Evolutionary conservation across 1,140 invertebrate genomes (phyloP).

Genomic region (Triops longicaudatus): DNA sequence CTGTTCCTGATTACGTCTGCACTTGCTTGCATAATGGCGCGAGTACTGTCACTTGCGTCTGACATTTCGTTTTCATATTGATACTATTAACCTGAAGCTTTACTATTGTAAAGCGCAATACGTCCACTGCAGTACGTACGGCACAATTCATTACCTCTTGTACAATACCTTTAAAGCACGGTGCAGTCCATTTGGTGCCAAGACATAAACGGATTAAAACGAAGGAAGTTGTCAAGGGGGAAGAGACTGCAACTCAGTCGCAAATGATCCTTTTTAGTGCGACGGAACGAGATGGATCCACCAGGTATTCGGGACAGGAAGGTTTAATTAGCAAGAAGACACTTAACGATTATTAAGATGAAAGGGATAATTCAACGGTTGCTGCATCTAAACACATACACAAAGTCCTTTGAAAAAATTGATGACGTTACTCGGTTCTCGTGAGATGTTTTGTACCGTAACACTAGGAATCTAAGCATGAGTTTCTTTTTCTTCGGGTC

Average conservation of each 20-base stretch:
- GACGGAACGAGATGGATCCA: background rate
- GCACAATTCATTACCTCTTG: no score
- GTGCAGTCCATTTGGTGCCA: background rate
- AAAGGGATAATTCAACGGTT: background rate
- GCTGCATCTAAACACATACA: background rate
- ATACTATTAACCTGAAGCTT: no score
- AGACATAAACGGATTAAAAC: background rate
- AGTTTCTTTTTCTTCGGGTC: no score
- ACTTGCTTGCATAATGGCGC: no score
- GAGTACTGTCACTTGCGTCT: no score
- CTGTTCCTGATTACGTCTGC: no score
- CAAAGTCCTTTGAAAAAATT: background rate
- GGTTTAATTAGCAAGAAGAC: background rate
- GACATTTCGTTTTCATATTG: no score
- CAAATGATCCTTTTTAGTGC: background rate
- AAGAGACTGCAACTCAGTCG: background rate
- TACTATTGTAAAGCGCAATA: no score
- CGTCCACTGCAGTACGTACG: no score
- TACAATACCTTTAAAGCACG: background rate
- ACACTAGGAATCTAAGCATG: no score
- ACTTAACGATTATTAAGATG: constrained; percentile 3
- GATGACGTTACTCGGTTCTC: background rate
- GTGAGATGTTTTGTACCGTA: no score
- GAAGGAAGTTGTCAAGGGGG: background rate
- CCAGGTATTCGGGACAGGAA: background rate